Percentiles rank a stretch among this genome's conserved stretches.
Conservation (phyloP, 2,113 vertebrate species). For the Seriola rivoliana region DNA sequence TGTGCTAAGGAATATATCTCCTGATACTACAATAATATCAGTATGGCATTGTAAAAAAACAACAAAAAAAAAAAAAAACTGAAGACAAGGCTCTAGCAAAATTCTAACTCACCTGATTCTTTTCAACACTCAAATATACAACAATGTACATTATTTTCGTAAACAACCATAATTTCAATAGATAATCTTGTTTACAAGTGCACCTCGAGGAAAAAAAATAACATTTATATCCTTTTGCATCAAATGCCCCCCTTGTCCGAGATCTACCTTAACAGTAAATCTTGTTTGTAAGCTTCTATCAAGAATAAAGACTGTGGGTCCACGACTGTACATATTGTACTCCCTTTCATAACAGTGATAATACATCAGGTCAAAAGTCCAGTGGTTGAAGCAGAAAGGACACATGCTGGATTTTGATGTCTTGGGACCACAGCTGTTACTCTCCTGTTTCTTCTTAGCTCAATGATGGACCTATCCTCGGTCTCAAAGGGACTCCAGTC, state of each 20-base stretch:
- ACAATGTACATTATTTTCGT: slow-evolving; percentile 95
- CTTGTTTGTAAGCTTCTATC: slow-evolving; percentile 39
- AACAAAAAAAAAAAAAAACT: slow-evolving; percentile 74
- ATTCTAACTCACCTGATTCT: slow-evolving; percentile 65
- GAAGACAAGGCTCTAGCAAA: slow-evolving; percentile 74
- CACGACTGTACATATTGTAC: slow-evolving; percentile 67
- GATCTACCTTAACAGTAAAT: slow-evolving; percentile 42
- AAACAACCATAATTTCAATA: slow-evolving; percentile 90
- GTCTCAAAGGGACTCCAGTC: slow-evolving; percentile 9
- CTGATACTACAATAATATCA: slow-evolving; percentile 76
- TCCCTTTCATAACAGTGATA: slow-evolving; percentile 70
- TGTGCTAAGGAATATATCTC: slow-evolving; percentile 77
- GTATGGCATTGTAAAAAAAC: slow-evolving; percentile 86
- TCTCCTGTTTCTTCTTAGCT: background rate
- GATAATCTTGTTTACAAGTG: slow-evolving; percentile 91
- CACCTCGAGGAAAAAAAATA: slow-evolving; percentile 88
- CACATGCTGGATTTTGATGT: slow-evolving; percentile 78
- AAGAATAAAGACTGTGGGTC: slow-evolving; percentile 58
- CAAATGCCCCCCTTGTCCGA: slow-evolving; percentile 42
- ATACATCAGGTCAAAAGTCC: slow-evolving; percentile 59
- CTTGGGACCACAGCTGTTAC: slow-evolving; percentile 52
- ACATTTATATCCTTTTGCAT: slow-evolving; percentile 78
- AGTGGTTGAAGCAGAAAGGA: slow-evolving; percentile 76
- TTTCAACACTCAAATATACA: slow-evolving; percentile 88
- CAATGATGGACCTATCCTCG: background rate